A percentile compares a stretch with the other conserved stretches of the same genome.
These are phyloP conservation scores for Eupithecia abbreviata DNA, from an alignment of 2,888 invertebrate species.

Conservation along the genomic window DNA sequence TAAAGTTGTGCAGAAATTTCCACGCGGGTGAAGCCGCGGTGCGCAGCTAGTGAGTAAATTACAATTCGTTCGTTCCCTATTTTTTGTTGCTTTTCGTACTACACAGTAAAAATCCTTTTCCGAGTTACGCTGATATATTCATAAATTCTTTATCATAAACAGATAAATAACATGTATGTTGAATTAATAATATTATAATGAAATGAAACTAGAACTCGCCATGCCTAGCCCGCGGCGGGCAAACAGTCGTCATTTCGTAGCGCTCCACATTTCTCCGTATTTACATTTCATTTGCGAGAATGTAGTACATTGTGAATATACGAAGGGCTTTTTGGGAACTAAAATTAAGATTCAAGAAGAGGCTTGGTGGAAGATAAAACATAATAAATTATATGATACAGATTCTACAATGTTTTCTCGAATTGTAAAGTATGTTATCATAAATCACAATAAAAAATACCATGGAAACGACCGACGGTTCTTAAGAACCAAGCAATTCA, in stretches of 20 bases:
- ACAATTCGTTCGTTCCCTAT: neutral
- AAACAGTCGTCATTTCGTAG: constrained; percentile 49
- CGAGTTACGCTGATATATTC: neutral
- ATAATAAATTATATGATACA: neutral
- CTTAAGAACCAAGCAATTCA: too few relatives aligned
- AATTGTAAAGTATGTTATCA: too few relatives aligned
- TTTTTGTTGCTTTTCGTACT: neutral
- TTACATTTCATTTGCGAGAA: constrained; percentile 71
- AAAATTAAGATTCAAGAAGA: constrained; percentile 2
- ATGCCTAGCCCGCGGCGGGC: constrained; percentile 51
- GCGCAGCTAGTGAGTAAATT: neutral
- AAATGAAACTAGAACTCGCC: constrained; percentile 61
- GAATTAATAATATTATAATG: constrained; percentile 30
- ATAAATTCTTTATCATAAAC: neutral
- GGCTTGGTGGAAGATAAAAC: neutral
- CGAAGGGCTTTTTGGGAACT: constrained; percentile 23
- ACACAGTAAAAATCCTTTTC: neutral
- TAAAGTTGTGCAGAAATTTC: too few relatives aligned
- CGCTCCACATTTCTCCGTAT: constrained; percentile 62
- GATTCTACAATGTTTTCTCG: too few relatives aligned
- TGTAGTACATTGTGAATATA: constrained; percentile 50
- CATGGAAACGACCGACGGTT: too few relatives aligned
- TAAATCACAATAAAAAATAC: too few relatives aligned
- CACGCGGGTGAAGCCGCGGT: too few relatives aligned
- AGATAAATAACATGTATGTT: neutral